Evolutionary conservation across 2,113 vertebrate genomes (phyloP), one percentile per base, ranked within the genome.

Genomic region (Vimba vimba): DNA sequence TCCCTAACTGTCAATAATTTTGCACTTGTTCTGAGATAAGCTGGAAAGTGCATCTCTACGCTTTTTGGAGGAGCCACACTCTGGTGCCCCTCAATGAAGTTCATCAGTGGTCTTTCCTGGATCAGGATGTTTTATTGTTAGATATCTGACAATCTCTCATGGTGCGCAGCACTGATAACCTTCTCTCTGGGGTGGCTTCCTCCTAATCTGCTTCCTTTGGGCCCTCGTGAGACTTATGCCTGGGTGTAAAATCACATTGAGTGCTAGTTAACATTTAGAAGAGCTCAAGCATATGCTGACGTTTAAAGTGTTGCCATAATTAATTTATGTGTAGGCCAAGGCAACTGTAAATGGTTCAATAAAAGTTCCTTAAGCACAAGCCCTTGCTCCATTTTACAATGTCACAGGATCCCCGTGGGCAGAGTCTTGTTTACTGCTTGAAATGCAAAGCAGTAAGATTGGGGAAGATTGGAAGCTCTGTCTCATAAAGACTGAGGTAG

Each of bases 1-100:
- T 79, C 81, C 75, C 83, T 85, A 91, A 90, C 88, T 91, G 90
- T 90, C 91, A 92, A 94, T 90, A 90, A 89, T 88, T 19, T 79
- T 4, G 15, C 83, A 81, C 73, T 2, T 81, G 68, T 90, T 80
- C 55, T 71, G 74, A 4, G 86, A 92, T 91, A 90, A 90, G 85
- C 69, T 80, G 89, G 86, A 90, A 91, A 91, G 87, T 89, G 90
- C 86, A 86, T 85, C 87, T 88, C 88, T 88, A 90, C 85, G 71
- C 77, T 83, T 64, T 88, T 84, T 85, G 43, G 25, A 75, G 33
- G 52, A 45, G 82, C 55, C 89, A 86, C 68, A 83, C 73, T 86
- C 85, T 74, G 19, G 8, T 88, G 60, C 90, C 88, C 87, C 79
- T 86, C 75, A 88, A 66, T 83, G 84, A 82, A 79, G 85, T 82